Evolutionary conservation across 1,140 invertebrate species (phyloP), one percentile per base, ranked within the genome.

Genomic region (Penaeus indicus): DNA sequence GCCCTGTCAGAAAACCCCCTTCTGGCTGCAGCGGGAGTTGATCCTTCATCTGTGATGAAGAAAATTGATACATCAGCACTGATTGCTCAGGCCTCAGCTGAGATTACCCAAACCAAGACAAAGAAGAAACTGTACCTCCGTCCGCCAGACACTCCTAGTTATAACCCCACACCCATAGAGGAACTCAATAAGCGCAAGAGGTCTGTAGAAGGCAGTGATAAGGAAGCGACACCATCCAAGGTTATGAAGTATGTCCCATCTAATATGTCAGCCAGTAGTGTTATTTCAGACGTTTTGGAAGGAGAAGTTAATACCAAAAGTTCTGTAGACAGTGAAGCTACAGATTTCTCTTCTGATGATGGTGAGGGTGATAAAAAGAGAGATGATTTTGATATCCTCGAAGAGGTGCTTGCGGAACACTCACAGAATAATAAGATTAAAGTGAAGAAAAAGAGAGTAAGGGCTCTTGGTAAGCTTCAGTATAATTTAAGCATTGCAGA

Each of bases 161-260:
- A 95, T 90, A 95, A 95, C 92, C 95, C 95, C 21, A 95, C 95
- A 0, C 95, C 95, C 0, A 95, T 95, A 90, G 92, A 93, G 21
- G 94, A 95, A 92, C 89, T 95, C 16, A 94, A 94, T 90, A 94
- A 94, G 81, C 91, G 79, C 60, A 91, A 90, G 72, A 78, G 85
- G 60, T 88, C 87, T 27, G 47, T 60, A 8, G 87, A 88, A 32
- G 2, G 18, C 18, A 42, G 64, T n/a, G 82, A 69, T 54, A 22
- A 22, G 8, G 27, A 38, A 3, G 86, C 62, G 22, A 85, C 87
- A 85, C 72, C 88, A 69, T 64, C 84, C 47, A 67, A 91, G 80
- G 19, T 61, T 78, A 86, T 84, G 83, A 81, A 91, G 89, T 80
- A 86, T 81, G 78, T 32, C 54, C 77, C 79, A 60, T 25, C 83